phyloP scores from a whole-genome alignment of 2,888 invertebrate species.

The Ectemnius lituratus region DNA sequence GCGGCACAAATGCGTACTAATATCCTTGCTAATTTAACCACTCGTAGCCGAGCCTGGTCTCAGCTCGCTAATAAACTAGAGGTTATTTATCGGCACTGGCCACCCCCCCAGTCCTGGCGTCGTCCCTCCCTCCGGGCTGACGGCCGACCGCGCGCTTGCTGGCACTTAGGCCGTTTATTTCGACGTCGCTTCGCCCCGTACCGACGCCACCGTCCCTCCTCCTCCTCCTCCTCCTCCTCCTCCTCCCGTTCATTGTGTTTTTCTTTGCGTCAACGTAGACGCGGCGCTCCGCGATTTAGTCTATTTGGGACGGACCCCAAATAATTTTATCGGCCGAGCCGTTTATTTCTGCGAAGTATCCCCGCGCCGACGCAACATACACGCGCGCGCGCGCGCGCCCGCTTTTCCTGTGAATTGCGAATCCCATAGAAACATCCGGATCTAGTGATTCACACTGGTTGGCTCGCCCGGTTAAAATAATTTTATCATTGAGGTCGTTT shows the following conservation, averaged over 20 bases:
- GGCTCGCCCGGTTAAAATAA: too few relatives aligned
- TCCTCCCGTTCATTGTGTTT: constrained; percentile 24
- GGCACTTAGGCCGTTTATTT: constrained; percentile 73
- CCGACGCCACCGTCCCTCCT: constrained; percentile 45
- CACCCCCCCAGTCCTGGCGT: constrained; percentile 41
- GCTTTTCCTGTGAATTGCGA: too few relatives aligned
- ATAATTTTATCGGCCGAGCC: constrained; percentile 60
- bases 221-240: too few relatives aligned
- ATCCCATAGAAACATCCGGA: too few relatives aligned
- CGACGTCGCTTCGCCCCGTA: constrained; percentile 48
- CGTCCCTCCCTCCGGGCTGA: constrained; percentile 40
- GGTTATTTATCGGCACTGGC: constrained; percentile 74
- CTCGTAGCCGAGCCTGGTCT: constrained; percentile 57
- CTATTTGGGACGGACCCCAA: constrained; percentile 63
- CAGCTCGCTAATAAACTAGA: constrained; percentile 76
- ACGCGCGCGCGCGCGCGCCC: too few relatives aligned
- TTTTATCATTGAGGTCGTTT: too few relatives aligned
- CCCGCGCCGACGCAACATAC: neutral
- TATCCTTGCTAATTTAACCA: constrained; percentile 76
- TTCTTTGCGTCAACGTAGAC: constrained; percentile 36
- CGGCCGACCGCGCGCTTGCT: constrained; percentile 54
- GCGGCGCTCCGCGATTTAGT: constrained; percentile 47
- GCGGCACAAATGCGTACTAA: constrained; percentile 70
- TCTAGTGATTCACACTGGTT: too few relatives aligned
- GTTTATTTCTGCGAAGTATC: constrained; percentile 50